Evolutionary conservation across 1,140 invertebrate species (phyloP), one percentile per base, ranked within the genome.

Genomic region (Schlechtendalia chinensis): DNA sequence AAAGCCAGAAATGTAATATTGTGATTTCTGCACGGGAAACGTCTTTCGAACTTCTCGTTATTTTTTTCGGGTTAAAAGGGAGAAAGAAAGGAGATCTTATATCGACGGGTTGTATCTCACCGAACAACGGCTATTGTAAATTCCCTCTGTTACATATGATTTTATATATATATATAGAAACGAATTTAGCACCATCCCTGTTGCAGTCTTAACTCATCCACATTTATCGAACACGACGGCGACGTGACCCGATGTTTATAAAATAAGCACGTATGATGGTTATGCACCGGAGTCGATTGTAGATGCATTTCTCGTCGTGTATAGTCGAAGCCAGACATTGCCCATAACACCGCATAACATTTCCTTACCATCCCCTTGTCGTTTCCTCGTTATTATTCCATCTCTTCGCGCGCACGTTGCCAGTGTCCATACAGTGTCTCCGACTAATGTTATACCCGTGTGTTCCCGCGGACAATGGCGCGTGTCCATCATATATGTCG

Each of bases 221-320:
- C 19, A 29, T 79, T 61, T 29, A 19, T 58, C 58, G 3, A 39
- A 61, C 29, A 19, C 58, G 14, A 22, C 11, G 10, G 16, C 39
- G 10, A 22, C 39, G 27, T 24, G 56, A 63, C 39, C 58, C 56
- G 1, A 14, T 8, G 8, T 79, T 79, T 63, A 47, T 47, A 79
- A 61, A 63, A 79, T 45, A 16, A 63, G 22, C 75, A 79, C 75
- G 75, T 63, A 63, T 79, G 24, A 10, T 24, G n/a, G 58, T 75
- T 77, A 77, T 79, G 56, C 54, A 45, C 24, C 56, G 2, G 17
- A 8, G 24, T 16, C 39, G 45, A 61, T 63, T 50, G 39, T 47
- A 14, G 56, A 79, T 79, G 75, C 45, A 63, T 79, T 63, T 79
- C 39, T 10, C 58, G 58, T 10, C 58, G 58, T 50, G 54, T 22